Evolutionary conservation across 2,888 invertebrate species (phyloP), one percentile per base, ranked within the genome.

Genomic region (Eurytoma californica): DNA sequence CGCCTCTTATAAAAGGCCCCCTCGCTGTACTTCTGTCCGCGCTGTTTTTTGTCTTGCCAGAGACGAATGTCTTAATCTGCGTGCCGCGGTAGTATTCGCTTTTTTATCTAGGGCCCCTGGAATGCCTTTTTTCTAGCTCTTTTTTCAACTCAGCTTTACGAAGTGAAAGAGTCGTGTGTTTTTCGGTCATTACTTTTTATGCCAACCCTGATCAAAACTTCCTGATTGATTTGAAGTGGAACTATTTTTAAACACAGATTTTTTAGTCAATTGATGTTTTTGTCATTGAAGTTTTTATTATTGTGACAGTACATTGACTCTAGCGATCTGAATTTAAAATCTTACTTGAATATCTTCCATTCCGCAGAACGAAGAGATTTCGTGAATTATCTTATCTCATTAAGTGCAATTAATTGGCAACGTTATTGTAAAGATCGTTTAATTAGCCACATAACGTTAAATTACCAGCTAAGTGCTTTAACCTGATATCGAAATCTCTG

Each of bases 31-130:
- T 24, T 30, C 28, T 61, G 14, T 61, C 13, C 16, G 13, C 53
- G 24, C 30, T 30, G 39, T 18, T 13, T 9, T 63, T 18, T 63
- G 7, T 63, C 18, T 18, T 18, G 63, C 18, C n/a, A n/a, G 30
- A 58, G 67, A 77, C 53, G 16, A 61, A 77, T 77, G 72, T 77
- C 77, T 77, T 57, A 18, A 77, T 77, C 53, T 63, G 30, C 2
- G 39, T n/a, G 16, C 18, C 4, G 58, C 20, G 0, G 58, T 9
- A 12, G 20, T 4, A n/a, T 20, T 12, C 18, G 18, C 18, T 58
- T 58, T n/a, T 58, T 12, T n/a, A 3, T 3, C 9, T 7, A 3
- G 3, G 4, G 18, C 20, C 18, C 20, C 20, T 18, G 12, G 57
- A 20, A 7, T 18, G 5, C 20, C 53, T 53, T 53, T n/a, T 53